Conservation (phyloP, 2,888 invertebrate species). For the Drosophila lacicola region DNA sequence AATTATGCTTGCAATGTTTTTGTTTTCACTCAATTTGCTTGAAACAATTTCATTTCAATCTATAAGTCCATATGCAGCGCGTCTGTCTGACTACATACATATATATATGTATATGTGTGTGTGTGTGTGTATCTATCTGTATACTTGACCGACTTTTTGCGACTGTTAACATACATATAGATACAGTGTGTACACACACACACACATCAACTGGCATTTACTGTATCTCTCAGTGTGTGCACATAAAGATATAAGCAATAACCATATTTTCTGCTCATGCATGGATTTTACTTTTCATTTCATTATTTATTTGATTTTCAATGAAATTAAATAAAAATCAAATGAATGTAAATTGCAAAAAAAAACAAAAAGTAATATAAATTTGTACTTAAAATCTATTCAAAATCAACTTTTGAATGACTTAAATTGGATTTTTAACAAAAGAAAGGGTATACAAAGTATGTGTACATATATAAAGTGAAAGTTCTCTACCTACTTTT, state of each 20-base stretch:
- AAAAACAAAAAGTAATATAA: background rate
- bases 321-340: background rate
- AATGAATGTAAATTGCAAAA: background rate
- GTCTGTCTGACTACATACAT: background rate
- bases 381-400: no score
- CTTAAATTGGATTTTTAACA: no score
- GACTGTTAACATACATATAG: conserved; percentile 24
- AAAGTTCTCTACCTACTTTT: no score
- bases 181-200: conserved; percentile 11
- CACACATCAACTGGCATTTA: conserved; percentile 13
- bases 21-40: conserved; percentile 70
- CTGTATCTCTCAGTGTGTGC: conserved; percentile 18
- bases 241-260: conserved; percentile 24
- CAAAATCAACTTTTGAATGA: no score
- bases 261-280: conserved; percentile 34
- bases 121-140: conserved; percentile 20
- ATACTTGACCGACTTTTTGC: conserved; percentile 73
- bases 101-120: background rate
- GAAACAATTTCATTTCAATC: conserved; percentile 63
- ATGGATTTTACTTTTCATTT: conserved; percentile 18
- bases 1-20: conserved; percentile 63
- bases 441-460: no score
- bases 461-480: no score
- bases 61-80: conserved; percentile 26
- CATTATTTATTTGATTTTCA: background rate